Evolutionary conservation across 2,888 invertebrate species (phyloP).

Genomic region (Acleris cristana): DNA sequence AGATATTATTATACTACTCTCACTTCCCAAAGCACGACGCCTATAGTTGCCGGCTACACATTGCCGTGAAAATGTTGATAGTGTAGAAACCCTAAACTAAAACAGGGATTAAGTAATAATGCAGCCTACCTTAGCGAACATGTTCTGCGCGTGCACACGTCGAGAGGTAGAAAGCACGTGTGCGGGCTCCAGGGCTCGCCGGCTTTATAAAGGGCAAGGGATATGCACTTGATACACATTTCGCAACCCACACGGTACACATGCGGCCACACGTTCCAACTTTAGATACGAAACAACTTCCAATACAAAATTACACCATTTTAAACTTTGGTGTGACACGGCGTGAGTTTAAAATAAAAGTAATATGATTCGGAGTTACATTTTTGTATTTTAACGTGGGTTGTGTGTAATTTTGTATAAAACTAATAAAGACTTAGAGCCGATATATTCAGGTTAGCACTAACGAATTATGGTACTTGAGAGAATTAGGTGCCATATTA

Average conservation of each 20-base stretch:
- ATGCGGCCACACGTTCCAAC: slow-evolving; percentile 41
- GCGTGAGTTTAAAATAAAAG: too few relatives aligned
- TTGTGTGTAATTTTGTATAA: slow-evolving; percentile 41
- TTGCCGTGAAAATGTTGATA: too few relatives aligned
- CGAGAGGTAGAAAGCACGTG: slow-evolving; percentile 61
- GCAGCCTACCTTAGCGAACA: slow-evolving; percentile 73
- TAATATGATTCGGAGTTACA: too few relatives aligned
- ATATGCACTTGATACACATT: slow-evolving; percentile 69
- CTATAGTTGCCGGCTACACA: too few relatives aligned
- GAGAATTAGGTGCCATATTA: neutral
- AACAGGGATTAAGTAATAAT: neutral
- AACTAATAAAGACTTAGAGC: neutral
- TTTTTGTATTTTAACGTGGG: neutral
- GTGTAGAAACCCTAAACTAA: too few relatives aligned
- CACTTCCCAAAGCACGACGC: too few relatives aligned
- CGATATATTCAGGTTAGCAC: neutral
- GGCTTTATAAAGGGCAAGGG: slow-evolving; percentile 59
- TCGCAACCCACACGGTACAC: slow-evolving; percentile 61
- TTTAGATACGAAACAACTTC: too few relatives aligned
- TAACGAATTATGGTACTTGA: neutral
- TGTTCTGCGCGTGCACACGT: slow-evolving; percentile 68
- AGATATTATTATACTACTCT: too few relatives aligned
- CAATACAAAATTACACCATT: too few relatives aligned
- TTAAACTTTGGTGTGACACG: too few relatives aligned
- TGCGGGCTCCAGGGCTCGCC: slow-evolving; percentile 46